phyloP scores from a whole-genome alignment of 2,113 vertebrate species.

The Etheostoma spectabile region DNA sequence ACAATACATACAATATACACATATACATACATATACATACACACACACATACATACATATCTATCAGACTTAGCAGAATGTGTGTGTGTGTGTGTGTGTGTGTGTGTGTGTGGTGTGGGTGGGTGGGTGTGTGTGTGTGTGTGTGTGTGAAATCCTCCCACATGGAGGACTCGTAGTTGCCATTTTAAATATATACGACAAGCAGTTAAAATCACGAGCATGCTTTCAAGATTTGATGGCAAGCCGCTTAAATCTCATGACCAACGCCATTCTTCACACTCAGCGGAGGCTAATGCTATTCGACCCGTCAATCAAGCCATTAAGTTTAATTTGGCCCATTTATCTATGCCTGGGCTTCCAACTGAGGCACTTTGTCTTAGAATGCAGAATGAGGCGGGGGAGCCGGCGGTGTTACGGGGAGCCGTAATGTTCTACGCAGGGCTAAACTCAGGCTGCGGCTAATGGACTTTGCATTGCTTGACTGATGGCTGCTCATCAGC shows the following conservation, averaged over 20 bases:
- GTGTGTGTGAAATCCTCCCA: too few relatives aligned
- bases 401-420: slow-evolving; percentile 16
- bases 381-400: slow-evolving; percentile 60
- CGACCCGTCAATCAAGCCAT: slow-evolving; percentile 77
- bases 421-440: slow-evolving; percentile 34
- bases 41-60: too few relatives aligned
- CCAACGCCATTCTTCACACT: slow-evolving; percentile 57
- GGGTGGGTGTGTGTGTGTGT: too few relatives aligned
- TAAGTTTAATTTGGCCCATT: slow-evolving; percentile 78
- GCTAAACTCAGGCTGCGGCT: slow-evolving; percentile 36
- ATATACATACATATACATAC: too few relatives aligned
- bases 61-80: slow-evolving; percentile 45
- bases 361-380: slow-evolving; percentile 59
- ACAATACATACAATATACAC: too few relatives aligned
- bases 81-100: too few relatives aligned
- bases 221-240: slow-evolving; percentile 45
- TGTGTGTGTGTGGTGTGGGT: too few relatives aligned
- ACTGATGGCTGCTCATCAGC: slow-evolving; percentile 63
- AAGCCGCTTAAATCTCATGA: slow-evolving; percentile 52
- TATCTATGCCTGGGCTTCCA: slow-evolving; percentile 63
- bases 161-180: slow-evolving; percentile 6
- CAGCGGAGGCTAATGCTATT: slow-evolving; percentile 65
- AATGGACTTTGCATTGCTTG: slow-evolving; percentile 62
- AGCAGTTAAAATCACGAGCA: slow-evolving; percentile 59
- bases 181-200: slow-evolving; percentile 39